Evolutionary conservation across 2,797 vertebrate genomes (phyloP).

Genomic region (Cossypha polioptera): DNA sequence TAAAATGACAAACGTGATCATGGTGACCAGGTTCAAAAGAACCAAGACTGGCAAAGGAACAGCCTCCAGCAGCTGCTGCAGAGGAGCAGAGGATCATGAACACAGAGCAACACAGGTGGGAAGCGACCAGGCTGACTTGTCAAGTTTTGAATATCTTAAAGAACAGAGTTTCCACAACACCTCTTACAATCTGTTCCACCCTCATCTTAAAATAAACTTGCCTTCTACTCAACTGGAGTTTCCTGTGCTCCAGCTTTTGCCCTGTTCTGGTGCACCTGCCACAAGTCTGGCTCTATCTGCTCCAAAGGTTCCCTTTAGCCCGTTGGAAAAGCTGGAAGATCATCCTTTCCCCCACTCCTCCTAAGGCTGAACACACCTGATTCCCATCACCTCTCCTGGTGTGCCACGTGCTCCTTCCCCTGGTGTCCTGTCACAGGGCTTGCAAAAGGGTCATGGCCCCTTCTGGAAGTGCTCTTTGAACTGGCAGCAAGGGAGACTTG

Average conservation of each 20-base stretch:
- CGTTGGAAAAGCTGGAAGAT: background rate
- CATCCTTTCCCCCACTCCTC: background rate
- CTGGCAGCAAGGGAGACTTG: background rate
- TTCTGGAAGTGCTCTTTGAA: background rate
- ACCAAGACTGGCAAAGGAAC: background rate
- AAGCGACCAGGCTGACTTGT: background rate
- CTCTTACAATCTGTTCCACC: background rate
- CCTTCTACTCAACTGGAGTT: background rate
- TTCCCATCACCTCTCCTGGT: background rate
- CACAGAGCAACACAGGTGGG: rapidly evolving
- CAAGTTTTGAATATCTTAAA: background rate
- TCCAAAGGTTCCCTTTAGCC: rapidly evolving
- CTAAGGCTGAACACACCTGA: background rate
- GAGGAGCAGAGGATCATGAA: background rate
- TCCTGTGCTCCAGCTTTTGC: background rate
- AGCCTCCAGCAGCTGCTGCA: background rate
- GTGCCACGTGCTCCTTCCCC: background rate
- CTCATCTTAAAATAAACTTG: background rate
- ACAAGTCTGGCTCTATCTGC: background rate
- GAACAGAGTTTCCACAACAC: background rate
- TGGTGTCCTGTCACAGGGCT: background rate
- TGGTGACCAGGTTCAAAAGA: background rate
- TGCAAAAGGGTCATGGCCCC: background rate
- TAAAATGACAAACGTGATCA: rapidly evolving
- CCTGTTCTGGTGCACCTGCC: background rate